Percentiles rank a stretch among this genome's conserved stretches.
phyloP scores from a whole-genome alignment of 1,140 invertebrate genomes.

The Trichonephila clavata region DNA sequence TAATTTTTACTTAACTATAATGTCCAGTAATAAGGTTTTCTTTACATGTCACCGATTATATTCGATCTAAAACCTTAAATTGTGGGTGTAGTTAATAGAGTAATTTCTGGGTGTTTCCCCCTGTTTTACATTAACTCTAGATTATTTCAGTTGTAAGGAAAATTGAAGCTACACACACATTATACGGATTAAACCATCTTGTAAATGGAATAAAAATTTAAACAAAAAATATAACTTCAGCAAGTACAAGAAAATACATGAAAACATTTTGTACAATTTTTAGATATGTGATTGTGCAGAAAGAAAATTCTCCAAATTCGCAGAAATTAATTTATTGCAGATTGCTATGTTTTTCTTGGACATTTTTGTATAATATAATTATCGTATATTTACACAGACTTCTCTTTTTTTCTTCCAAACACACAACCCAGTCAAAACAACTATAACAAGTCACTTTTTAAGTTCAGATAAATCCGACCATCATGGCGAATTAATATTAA shows the following conservation, averaged over 20 bases:
- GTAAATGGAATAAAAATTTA: neutral
- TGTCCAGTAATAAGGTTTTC: neutral
- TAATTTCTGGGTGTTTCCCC: neutral
- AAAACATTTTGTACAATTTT: neutral
- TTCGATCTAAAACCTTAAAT: neutral
- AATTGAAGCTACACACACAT: neutral
- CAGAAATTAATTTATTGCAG: too few relatives aligned
- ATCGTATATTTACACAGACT: too few relatives aligned
- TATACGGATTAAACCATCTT: neutral
- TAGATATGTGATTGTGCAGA: too few relatives aligned
- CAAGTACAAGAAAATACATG: neutral
- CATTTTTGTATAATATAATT: too few relatives aligned
- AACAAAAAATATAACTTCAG: neutral
- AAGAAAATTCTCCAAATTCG: too few relatives aligned
- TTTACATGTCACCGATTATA: neutral
- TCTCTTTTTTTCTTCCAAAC: too few relatives aligned
- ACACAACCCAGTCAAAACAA: too few relatives aligned
- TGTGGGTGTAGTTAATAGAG: neutral
- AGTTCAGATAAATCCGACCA: too few relatives aligned
- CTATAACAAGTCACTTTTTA: too few relatives aligned
- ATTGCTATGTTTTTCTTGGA: too few relatives aligned
- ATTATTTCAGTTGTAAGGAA: neutral
- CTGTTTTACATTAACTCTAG: neutral
- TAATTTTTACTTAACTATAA: slow-evolving; percentile 26
- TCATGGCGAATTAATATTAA: too few relatives aligned